Conservation (phyloP, 2,888 invertebrate species). For the Deroplatys truncata region DNA sequence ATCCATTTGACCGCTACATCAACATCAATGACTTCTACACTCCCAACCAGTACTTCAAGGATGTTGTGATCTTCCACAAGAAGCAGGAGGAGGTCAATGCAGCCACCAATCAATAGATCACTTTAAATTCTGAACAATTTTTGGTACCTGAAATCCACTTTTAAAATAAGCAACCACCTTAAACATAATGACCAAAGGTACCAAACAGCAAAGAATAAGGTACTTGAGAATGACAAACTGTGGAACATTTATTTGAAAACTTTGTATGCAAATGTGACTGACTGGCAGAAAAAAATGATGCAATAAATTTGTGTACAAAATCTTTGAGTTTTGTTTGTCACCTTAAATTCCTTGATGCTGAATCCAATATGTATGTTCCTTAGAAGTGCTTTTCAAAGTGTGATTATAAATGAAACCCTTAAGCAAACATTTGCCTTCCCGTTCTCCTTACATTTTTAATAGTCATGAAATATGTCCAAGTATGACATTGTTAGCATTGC, state of each 20-base stretch:
- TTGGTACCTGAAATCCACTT: not conserved
- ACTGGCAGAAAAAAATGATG: not conserved
- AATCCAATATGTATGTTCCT: too few relatives aligned
- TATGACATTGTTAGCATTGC: too few relatives aligned
- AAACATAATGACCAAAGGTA: too few relatives aligned
- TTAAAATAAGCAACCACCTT: too few relatives aligned
- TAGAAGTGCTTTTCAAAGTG: too few relatives aligned
- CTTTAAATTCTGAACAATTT: not conserved
- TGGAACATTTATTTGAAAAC: not conserved
- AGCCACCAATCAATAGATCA: not conserved
- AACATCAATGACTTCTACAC: slow-evolving; percentile 41
- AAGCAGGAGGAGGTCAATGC: slow-evolving; percentile 27
- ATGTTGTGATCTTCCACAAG: slow-evolving; percentile 59
- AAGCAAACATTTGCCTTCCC: too few relatives aligned
- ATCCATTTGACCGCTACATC: slow-evolving; percentile 56
- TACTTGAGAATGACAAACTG: not conserved
- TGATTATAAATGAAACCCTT: too few relatives aligned
- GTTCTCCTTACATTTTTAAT: too few relatives aligned
- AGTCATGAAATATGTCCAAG: too few relatives aligned
- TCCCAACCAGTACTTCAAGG: slow-evolving; percentile 58
- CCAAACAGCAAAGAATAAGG: not conserved
- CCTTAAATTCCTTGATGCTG: not conserved
- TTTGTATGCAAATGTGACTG: not conserved
- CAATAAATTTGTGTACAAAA: not conserved
- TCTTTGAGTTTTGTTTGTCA: not conserved